Evolutionary conservation across 1,140 invertebrate species (phyloP).

Genomic region (Heliconius hermathena): DNA sequence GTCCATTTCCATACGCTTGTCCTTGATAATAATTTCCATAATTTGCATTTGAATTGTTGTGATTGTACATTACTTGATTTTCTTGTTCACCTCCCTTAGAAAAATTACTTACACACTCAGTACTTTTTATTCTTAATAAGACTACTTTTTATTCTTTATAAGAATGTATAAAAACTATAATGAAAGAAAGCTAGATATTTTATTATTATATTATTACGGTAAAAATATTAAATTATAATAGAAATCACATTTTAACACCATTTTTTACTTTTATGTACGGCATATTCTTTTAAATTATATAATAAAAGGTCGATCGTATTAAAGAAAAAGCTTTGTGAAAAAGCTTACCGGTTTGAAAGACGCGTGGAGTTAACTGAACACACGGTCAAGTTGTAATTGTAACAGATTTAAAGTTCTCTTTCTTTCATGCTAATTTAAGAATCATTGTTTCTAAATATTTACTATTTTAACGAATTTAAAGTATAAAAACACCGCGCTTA

Average conservation of each 20-base stretch:
- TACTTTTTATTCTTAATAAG: background rate
- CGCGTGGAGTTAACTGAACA: constrained; percentile 11
- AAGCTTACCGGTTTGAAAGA: constrained; percentile 34
- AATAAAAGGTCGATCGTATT: background rate
- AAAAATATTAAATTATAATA: background rate
- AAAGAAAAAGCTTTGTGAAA: constrained; percentile 24
- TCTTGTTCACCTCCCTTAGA: constrained; percentile 75
- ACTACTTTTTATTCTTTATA: background rate
- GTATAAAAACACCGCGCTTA: background rate
- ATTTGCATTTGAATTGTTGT: constrained; percentile 68
- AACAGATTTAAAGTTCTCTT: background rate
- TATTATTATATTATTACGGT: no score
- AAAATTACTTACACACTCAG: background rate
- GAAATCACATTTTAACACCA: no score
- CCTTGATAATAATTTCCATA: constrained; percentile 85
- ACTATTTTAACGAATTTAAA: background rate
- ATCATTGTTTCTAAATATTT: background rate
- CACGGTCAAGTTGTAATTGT: background rate
- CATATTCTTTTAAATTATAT: background rate
- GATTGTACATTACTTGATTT: constrained; percentile 74
- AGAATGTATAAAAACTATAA: background rate
- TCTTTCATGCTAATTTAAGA: background rate
- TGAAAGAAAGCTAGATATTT: background rate
- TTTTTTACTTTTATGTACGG: background rate
- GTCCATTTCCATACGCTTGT: constrained; percentile 78